Evolutionary conservation across 1,140 invertebrate species (phyloP).

Genomic region (Trinorchestia longiramus): DNA sequence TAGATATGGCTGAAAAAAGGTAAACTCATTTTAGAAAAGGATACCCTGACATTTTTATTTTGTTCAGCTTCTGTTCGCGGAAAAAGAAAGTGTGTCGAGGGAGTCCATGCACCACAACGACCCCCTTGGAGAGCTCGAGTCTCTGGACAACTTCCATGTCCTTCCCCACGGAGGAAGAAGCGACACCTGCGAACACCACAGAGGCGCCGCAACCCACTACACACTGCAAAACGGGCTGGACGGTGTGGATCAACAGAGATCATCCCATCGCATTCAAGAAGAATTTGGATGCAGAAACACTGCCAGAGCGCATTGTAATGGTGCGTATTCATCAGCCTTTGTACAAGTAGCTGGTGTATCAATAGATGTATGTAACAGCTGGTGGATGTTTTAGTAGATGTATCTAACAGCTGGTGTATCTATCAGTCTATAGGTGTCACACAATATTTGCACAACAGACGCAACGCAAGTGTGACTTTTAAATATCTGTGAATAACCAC

Average conservation of each 20-base stretch:
- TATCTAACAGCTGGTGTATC: background rate
- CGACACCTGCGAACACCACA: background rate
- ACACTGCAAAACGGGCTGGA: constrained; percentile 79
- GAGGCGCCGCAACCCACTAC: constrained; percentile 67
- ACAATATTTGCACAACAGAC: no score
- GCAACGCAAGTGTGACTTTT: no score
- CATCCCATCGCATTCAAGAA: constrained; percentile 69
- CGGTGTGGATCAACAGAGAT: constrained; percentile 80
- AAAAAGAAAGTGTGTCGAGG: constrained; percentile 79
- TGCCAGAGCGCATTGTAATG: constrained; percentile 71
- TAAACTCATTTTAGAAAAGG: no score
- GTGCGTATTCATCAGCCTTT: constrained; percentile 42
- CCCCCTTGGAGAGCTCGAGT: constrained; percentile 56
- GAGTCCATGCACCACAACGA: constrained; percentile 71
- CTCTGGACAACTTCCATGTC: background rate
- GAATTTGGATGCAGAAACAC: constrained; percentile 76
- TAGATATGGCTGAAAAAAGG: no score
- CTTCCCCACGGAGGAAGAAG: background rate
- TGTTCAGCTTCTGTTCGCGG: constrained; percentile 76
- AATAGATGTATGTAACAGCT: background rate
- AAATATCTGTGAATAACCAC: no score
- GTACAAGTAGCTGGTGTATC: no score
- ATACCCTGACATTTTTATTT: no score
- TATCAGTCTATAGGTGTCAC: background rate
- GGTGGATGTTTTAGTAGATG: background rate